These are phyloP conservation scores for Epizoanthus stellaris DNA, from an alignment of 92 coral and sea anemone species.

Conservation along the genomic window DNA sequence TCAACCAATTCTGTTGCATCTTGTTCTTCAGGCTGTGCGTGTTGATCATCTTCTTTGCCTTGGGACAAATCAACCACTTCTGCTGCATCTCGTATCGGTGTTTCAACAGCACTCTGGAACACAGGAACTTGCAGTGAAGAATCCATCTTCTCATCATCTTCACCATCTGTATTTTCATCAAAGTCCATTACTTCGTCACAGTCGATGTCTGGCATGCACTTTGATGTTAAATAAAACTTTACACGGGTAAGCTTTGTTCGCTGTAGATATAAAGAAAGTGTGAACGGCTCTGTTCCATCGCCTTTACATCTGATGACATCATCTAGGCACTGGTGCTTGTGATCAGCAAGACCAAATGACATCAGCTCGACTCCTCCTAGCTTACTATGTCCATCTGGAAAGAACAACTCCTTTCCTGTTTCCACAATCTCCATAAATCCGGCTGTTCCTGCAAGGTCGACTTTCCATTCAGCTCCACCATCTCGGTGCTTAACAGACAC, in stretches of 20 bases:
- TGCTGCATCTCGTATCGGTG: no score
- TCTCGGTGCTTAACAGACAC: background rate
- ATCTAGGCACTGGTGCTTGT: constrained; percentile 22
- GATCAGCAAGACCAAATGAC: constrained; percentile 27
- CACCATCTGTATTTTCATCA: constrained; percentile 9
- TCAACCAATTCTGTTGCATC: no score
- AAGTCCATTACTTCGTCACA: constrained; percentile 9
- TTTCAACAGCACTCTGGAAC: constrained; percentile 13
- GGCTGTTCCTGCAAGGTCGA: constrained; percentile 13
- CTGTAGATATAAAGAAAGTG: constrained; percentile 13
- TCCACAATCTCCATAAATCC: constrained; percentile 14
- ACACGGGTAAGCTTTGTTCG: constrained; percentile 25
- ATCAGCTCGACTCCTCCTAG: constrained; percentile 17
- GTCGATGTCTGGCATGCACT: constrained; percentile 6
- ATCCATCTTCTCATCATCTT: constrained; percentile 20
- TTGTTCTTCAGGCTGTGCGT: no score
- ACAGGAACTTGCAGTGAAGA: background rate
- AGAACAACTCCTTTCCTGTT: constrained; percentile 21
- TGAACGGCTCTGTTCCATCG: constrained; percentile 34
- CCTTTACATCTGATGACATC: constrained; percentile 9
- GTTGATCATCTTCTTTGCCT: constrained; percentile 4
- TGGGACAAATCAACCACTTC: constrained; percentile 13
- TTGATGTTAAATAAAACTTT: constrained; percentile 33
- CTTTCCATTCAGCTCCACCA: constrained; percentile 13
- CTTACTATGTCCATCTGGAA: constrained; percentile 17